phyloP scores from a whole-genome alignment of 2,113 vertebrate genomes.

The Calonectris borealis region DNA sequence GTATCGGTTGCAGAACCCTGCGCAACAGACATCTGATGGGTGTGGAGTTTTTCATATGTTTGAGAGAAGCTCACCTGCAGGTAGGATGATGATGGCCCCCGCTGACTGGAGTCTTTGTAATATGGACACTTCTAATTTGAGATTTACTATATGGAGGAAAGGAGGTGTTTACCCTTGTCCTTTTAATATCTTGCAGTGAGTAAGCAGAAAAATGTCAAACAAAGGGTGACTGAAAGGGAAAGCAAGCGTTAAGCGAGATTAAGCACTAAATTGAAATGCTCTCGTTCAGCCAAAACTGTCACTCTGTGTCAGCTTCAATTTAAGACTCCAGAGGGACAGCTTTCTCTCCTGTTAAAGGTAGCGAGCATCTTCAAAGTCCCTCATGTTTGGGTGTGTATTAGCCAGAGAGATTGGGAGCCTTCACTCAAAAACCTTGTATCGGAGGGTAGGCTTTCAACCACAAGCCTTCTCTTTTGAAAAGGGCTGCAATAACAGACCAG shows the following conservation, averaged over 20 bases:
- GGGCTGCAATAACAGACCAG: neutral
- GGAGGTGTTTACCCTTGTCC: neutral
- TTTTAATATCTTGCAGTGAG: conserved; percentile 38
- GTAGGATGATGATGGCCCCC: neutral
- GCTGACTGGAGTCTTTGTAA: neutral
- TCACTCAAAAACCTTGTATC: neutral
- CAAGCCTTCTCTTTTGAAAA: neutral
- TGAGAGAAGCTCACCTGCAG: neutral
- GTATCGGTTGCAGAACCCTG: rapidly evolving
- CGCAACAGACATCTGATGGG: neutral
- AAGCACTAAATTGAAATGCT: conserved; percentile 19
- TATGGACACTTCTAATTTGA: neutral
- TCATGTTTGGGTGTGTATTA: neutral
- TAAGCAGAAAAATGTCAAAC: conserved; percentile 46
- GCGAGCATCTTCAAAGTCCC: neutral
- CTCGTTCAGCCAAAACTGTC: neutral
- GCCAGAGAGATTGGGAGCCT: neutral
- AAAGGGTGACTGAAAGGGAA: conserved; percentile 40
- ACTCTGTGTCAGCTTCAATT: neutral
- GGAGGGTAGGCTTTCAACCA: neutral
- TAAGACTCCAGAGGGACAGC: neutral
- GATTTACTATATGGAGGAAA: neutral
- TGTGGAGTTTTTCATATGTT: neutral
- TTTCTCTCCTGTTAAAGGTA: neutral
- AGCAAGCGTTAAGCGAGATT: conserved; percentile 26